phyloP scores from a whole-genome alignment of 1,140 invertebrate genomes.

The Drosophila sechellia region DNA sequence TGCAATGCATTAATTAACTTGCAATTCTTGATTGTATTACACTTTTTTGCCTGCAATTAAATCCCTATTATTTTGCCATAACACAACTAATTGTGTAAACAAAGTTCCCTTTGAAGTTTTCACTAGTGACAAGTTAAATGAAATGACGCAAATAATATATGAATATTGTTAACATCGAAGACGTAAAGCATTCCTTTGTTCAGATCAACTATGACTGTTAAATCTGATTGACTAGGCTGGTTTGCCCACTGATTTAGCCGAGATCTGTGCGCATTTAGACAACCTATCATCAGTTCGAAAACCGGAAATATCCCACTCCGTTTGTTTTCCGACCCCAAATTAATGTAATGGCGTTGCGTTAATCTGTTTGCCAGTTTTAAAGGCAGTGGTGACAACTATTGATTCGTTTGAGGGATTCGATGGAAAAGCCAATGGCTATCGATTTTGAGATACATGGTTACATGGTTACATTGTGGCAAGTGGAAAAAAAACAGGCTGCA shows the following conservation, averaged over 20 bases:
- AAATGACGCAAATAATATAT: too few species aligned
- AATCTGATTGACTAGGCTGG: not conserved
- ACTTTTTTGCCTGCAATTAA: not conserved
- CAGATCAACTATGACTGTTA: not conserved
- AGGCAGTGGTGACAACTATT: constrained; percentile 15
- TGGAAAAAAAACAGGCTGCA: constrained; percentile 31
- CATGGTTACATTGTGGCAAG: constrained; percentile 20
- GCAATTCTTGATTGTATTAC: not conserved
- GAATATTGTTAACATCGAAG: too few species aligned
- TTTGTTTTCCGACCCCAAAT: not conserved
- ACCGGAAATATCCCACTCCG: not conserved
- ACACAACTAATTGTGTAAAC: not conserved
- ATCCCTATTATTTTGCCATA: not conserved
- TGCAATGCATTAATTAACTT: not conserved
- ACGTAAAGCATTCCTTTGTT: too few species aligned
- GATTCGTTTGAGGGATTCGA: constrained; percentile 1
- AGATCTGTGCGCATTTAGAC: not conserved
- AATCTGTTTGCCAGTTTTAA: constrained; percentile 24
- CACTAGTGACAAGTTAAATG: too few species aligned
- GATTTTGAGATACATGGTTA: constrained; percentile 9
- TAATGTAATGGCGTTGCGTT: constrained; percentile 17
- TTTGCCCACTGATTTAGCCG: not conserved
- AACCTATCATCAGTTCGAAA: not conserved
- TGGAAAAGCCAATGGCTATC: constrained; percentile 9
- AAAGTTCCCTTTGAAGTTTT: not conserved